Conservation (phyloP, 2,888 invertebrate species). For the Epistrophe eligans region DNA sequence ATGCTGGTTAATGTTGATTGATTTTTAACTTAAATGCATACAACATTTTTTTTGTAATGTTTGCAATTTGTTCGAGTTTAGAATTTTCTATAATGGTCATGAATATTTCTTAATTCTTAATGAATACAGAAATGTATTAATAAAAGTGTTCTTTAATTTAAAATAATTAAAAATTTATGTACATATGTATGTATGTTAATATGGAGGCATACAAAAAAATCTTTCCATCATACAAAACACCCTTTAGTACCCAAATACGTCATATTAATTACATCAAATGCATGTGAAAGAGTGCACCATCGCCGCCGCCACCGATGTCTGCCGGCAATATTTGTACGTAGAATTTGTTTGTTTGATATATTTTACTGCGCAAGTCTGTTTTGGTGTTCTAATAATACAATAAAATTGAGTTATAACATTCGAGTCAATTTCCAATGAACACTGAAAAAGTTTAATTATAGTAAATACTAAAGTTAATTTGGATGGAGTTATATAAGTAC, state of each 20-base stretch:
- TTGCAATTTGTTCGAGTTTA: no score
- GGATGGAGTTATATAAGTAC: background rate
- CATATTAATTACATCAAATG: slow-evolving; percentile 8
- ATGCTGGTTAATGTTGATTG: no score
- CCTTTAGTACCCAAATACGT: background rate
- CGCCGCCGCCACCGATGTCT: no score
- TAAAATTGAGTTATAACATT: background rate
- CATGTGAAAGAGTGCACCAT: background rate
- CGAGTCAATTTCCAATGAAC: background rate
- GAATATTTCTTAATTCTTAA: no score
- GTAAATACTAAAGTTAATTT: background rate
- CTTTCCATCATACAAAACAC: background rate
- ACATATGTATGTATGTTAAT: no score
- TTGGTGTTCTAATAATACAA: slow-evolving; percentile 1
- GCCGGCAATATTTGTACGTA: background rate
- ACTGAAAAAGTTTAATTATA: background rate
- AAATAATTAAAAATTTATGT: no score
- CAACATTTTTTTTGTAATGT: no score
- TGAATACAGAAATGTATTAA: no score
- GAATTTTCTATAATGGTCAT: no score
- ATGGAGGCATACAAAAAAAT: background rate
- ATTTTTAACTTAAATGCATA: no score
- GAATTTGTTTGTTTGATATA: background rate
- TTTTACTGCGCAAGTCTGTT: background rate
- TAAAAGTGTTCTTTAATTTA: no score